Evolutionary conservation across 2,113 vertebrate genomes (phyloP).

Genomic region (Sapayoa aenigma): DNA sequence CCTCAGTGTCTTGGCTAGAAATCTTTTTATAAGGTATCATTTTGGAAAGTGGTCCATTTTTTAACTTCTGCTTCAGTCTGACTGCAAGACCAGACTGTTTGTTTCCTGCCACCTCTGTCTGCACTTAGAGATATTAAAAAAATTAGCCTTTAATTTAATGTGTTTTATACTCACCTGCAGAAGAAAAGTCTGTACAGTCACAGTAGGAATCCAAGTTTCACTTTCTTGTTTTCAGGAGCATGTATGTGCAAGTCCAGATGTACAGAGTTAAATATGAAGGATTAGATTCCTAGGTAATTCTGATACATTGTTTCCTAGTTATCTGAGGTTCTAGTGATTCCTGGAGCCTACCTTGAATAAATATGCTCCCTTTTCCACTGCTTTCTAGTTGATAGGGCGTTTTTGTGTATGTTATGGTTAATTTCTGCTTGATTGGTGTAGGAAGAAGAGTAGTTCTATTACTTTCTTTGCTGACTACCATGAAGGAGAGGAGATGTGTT

Average conservation of each 20-base stretch:
- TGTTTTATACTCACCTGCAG: not conserved
- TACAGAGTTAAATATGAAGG: not conserved
- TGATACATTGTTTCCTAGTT: not conserved
- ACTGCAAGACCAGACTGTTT: not conserved
- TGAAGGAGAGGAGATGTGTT: not conserved
- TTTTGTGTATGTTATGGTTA: not conserved
- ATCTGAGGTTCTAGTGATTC: not conserved
- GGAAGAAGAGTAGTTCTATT: not conserved
- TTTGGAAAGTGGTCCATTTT: not conserved
- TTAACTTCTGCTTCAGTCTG: not conserved
- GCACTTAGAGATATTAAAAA: not conserved
- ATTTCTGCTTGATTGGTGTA: not conserved
- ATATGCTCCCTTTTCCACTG: not conserved
- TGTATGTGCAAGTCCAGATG: fast-evolving
- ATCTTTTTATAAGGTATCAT: not conserved
- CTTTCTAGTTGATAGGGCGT: not conserved
- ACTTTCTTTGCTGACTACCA: not conserved
- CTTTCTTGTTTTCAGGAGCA: not conserved
- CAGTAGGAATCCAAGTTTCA: not conserved
- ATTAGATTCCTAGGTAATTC: not conserved
- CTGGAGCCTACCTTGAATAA: not conserved
- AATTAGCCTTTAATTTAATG: not conserved
- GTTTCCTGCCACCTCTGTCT: not conserved
- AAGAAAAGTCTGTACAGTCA: not conserved
- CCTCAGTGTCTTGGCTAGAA: not conserved